Evolutionary conservation across 2,888 invertebrate species (phyloP), one percentile per base, ranked within the genome.

Genomic region (Protophormia terraenovae): DNA sequence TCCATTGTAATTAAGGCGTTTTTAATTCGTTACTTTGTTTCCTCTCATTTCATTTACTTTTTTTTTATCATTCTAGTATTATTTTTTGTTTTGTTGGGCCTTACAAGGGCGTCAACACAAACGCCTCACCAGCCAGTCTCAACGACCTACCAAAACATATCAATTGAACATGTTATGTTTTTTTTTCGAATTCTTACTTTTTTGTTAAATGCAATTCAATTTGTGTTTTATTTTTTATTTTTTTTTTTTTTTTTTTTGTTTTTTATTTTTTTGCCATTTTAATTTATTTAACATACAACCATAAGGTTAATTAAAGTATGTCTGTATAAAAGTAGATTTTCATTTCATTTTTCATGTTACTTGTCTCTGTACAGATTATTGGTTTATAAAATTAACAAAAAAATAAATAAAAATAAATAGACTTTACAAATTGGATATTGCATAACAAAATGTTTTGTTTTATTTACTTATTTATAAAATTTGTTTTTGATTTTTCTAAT

Each of bases 241-340:
- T 14, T 60, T 29, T 47, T 50, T 47, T 5, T 16, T 47, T 47
- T 38, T 22, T 62, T 5, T 47, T 10, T 58, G 12, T 16, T 16
- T 19, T 14, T 60, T 29, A 29, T 50, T 47, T 5, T 16, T 47
- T 47, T 38, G 14, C 10, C 5, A 14, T 58, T 79, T 50, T 32
- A 12, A 67, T 73, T 32, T 45, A 73, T 73, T 80, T 53, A 47
- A 50, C 66, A 50, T 67, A 53, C 66, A 71, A 71, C 64, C n/a
- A 67, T 58, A 71, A 84, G 79, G 83, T 84, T 80, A 84, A 84
- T 84, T 84, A 84, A 84, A 79, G 75, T 75, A 7, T 41, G 50
- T 53, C 6, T 41, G 14, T 29, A 58, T 55, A 45, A 14, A 29
- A 24, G 24, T 53, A 27, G 53, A 53, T 53, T 24, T 72, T n/a